Evolutionary conservation across 2,797 vertebrate genomes (phyloP), one percentile per base, ranked within the genome.

Genomic region (Capromys pilorides): DNA sequence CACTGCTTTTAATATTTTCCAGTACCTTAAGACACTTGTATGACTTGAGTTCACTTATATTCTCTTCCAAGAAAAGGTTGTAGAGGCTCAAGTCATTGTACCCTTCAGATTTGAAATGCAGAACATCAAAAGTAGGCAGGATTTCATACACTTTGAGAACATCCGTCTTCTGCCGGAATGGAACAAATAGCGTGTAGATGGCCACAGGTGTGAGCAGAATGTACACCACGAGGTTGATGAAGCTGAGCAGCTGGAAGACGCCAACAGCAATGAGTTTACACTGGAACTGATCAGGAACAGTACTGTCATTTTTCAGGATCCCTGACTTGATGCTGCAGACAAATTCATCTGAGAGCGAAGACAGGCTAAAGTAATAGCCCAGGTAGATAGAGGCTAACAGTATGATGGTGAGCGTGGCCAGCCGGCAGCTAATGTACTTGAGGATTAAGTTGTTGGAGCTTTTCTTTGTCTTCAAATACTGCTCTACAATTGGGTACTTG

Each of bases 21-120:
- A 99, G 98, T 64, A 99, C 99, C 98, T 99, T 99, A 16, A 99
- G 99, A 97, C 99, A 99, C 96, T 99, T 99, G 98, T 99, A 99
- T 5, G 99, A 99, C 96, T 99, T 99, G 13, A 99, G 98, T 93
- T 99, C 99, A n/a, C 99, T 99, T 94, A 99, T 97, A 0, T 99
- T 99, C 98, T 99, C 99, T 93, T 99, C 99, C 86, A 99, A 98
- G 97, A 99, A 99, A 80, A 99, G 99, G 93, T 99, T 98, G 73
- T 99, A 99, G 81, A 99, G 98, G 78, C 98, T 98, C 93, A 99
- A 98, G 96, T 99, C 99, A 5, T 99, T 98, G 97, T 99, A 99
- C 78, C 98, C 96, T 5, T 98, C 98, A 0, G 98, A 98, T 88
- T 98, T 98, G 82, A 99, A 94, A 61, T 98, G 98, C 94, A 99